Evolutionary conservation across 2,113 vertebrate species (phyloP), one percentile per base, ranked within the genome.

Genomic region (Cheilinus undulatus): DNA sequence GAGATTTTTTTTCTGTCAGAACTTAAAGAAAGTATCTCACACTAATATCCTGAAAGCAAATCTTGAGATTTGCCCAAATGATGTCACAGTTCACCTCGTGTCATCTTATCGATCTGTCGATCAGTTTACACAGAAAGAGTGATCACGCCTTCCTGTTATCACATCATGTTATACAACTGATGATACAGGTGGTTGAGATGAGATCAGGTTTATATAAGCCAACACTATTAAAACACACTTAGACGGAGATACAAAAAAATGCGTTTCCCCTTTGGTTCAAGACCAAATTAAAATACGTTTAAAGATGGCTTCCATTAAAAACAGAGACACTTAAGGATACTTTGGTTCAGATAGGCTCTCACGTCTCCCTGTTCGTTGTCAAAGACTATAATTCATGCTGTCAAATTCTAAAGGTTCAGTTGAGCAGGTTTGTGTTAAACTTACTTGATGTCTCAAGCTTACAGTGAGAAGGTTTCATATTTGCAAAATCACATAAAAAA

Each of bases 71-170:
- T 59, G 24, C 58, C 20, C 5, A 22, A 22, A 75, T 76, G 5
- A 42, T 20, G 46, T 76, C 67, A 81, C 28, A 0, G 19, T 34
- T 77, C 40, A 65, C 49, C 22, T 19, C 22, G 52, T 19, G 28
- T 13, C 3, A 65, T 76, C 64, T 38, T 12, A 34, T 14, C 19
- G 6, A 1, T 5, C 34, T n/a, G 43, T 20, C n/a, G 4, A 5
- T 42, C 28, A 30, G 32, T 4, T 23, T 2, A 6, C 17, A 38
- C 20, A 28, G 45, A 15, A 46, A 64, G 42, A n/a, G 64, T 14
- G 53, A 3, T 19, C 1, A 2, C n/a, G 42, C 28, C 9, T 23
- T 3, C 20, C 5, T 4, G 22, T 69, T 15, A 51, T 34, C 40
- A 61, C 10, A 1, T 52, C 9, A 36, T 42, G 11, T 45, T 63